A percentile compares a stretch with the other conserved stretches of the same genome.
Evolutionary conservation across 2,888 invertebrate genomes (phyloP).

Genomic region (Unio pictorum): DNA sequence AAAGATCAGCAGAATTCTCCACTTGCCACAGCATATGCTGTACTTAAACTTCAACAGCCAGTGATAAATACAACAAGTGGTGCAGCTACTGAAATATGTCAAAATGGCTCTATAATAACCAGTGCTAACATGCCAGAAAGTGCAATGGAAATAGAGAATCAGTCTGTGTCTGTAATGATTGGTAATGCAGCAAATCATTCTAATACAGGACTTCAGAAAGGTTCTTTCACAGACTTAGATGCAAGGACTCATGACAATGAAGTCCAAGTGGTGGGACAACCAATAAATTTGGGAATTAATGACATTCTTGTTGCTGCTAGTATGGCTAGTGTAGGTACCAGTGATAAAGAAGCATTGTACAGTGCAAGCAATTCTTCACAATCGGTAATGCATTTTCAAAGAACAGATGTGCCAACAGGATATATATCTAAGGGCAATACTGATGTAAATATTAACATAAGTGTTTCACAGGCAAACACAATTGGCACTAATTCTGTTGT

Average conservation of each 20-base stretch:
- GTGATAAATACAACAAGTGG: constrained; percentile 19
- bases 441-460: too few relatives aligned
- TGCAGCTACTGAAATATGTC: too few relatives aligned
- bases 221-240: neutral
- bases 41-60: constrained; percentile 53
- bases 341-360: constrained; percentile 15
- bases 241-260: neutral
- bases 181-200: too few relatives aligned
- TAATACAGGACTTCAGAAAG: too few relatives aligned
- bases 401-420: too few relatives aligned
- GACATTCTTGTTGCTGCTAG: constrained; percentile 34
- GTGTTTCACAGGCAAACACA: too few relatives aligned
- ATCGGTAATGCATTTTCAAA: neutral
- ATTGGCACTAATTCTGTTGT: too few relatives aligned
- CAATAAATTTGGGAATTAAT: constrained; percentile 29
- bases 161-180: too few relatives aligned
- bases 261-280: constrained; percentile 8
- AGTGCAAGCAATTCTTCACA: constrained; percentile 1
- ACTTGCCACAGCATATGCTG: constrained; percentile 52
- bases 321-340: constrained; percentile 18
- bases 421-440: too few relatives aligned
- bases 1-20: constrained; percentile 33
- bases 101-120: too few relatives aligned
- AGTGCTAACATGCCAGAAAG: too few relatives aligned
- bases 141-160: too few relatives aligned